Conservation (phyloP, 2,113 vertebrate species). For the Dromiciops gliroides region DNA sequence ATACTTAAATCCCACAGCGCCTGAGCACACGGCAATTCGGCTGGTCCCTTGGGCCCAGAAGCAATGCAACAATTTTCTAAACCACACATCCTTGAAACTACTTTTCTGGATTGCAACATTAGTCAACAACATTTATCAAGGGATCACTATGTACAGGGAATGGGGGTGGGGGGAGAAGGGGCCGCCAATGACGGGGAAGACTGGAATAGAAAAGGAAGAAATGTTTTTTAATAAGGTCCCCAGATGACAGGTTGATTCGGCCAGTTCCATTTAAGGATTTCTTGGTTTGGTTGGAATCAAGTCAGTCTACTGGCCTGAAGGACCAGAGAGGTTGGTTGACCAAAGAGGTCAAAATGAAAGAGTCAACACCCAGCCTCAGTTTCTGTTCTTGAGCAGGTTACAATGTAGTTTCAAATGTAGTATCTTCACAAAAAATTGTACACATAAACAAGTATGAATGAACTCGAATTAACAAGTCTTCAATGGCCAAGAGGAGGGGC, state of each 20-base stretch:
- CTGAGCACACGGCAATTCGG: constrained; percentile 26
- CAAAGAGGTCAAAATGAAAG: constrained; percentile 48
- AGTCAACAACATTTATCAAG: constrained; percentile 57
- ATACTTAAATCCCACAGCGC: constrained; percentile 45
- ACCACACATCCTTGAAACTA: constrained; percentile 54
- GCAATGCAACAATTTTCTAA: constrained; percentile 62
- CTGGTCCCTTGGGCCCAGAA: constrained; percentile 53
- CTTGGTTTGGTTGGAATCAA: constrained; percentile 54
- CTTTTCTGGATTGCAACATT: constrained; percentile 72
- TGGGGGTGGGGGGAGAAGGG: not conserved
- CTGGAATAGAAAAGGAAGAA: not conserved
- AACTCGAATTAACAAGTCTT: not conserved
- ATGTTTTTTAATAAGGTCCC: constrained; percentile 47
- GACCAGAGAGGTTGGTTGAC: constrained; percentile 25
- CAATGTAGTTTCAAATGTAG: not conserved
- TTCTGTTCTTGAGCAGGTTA: not conserved
- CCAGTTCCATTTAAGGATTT: constrained; percentile 58
- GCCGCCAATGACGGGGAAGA: too few relatives aligned
- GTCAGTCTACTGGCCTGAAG: constrained; percentile 13
- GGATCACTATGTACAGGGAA: constrained; percentile 62
- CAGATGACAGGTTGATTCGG: constrained; percentile 64
- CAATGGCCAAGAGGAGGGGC: not conserved
- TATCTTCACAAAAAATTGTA: not conserved
- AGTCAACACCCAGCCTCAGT: not conserved
- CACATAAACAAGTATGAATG: not conserved